Base-by-base conservation (phyloP, 2,113 vertebrate genomes). In the Urocitellus parryii region DNA sequence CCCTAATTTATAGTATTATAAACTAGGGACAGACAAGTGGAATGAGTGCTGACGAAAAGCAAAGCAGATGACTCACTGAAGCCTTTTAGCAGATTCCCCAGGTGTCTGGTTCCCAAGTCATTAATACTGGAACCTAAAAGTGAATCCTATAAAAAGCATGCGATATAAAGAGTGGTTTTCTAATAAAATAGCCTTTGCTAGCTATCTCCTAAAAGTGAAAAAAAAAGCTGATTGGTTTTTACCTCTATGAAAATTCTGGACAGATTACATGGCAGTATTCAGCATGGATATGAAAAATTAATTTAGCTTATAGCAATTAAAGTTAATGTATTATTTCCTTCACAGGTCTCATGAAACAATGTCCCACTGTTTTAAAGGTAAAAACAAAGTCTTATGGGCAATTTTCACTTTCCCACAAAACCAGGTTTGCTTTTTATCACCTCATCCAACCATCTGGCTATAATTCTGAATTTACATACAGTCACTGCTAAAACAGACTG, bases 381-480 rank as follows among this genome's bases (percentile, higher is more conserved):
- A 96, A 97, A 97, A 92, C 93, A 92, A 96, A 97, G 76, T 94
- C 96, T 97, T 96, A 92, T 2, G 63, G 93, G 91, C 93, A 77
- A 97, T 97, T 97, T 97, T 96, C 96, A 97, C 93, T 97, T 96
- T 97, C 81, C 90, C 68, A 90, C 58, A 77, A 97, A 97, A 93
- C 70, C 94, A 91, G 78, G 88, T 95, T 97, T 95, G 78, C 48
- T 93, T 96, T 97, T 97, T 97, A 93, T 97, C 95, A 96, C 95
- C 83, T 93, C 27, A n/a, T 88, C 53, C 76, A 91, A 88, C 95
- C 95, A 97, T 94, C 94, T 97, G 97, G 93, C 91, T 96, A 51
- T 87, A 94, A 97, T 96, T 96, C 76, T 92, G 97, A 97, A 97
- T 97, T 97, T 97, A 97, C 97, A 98, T 97, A 94, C 27, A 96